phyloP scores from a whole-genome alignment of 2,113 vertebrate genomes.

The Tinamus guttatus region DNA sequence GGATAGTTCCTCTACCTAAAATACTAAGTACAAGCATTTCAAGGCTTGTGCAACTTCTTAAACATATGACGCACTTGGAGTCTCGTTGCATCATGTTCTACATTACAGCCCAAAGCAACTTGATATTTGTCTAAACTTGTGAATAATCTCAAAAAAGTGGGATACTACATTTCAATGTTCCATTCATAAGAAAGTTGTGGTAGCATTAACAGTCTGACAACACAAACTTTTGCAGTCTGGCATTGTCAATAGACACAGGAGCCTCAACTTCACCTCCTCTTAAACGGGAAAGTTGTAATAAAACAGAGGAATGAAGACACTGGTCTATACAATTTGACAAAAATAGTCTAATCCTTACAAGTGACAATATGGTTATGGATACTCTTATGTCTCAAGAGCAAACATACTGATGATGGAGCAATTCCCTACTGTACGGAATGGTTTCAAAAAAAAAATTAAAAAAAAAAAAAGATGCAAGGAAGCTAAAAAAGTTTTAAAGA shows the following conservation, averaged over 20 bases:
- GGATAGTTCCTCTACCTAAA: not conserved
- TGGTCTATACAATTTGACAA: not conserved
- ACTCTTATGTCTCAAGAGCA: slow-evolving; percentile 12
- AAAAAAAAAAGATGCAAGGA: not conserved
- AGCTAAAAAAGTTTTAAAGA: not conserved
- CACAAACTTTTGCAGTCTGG: not conserved
- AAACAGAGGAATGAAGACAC: not conserved
- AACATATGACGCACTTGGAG: not conserved
- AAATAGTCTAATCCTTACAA: slow-evolving; percentile 1
- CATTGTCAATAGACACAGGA: not conserved
- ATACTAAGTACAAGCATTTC: not conserved
- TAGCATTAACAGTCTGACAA: not conserved
- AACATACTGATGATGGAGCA: not conserved
- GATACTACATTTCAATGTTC: not conserved
- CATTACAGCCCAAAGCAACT: not conserved
- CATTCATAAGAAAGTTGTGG: not conserved
- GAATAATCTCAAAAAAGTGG: not conserved
- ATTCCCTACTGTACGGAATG: not conserved
- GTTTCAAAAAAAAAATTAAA: not conserved
- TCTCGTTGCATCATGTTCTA: not conserved
- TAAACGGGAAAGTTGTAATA: not conserved
- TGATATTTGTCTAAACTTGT: not conserved
- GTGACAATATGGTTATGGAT: not conserved
- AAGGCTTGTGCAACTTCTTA: not conserved
- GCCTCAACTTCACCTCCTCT: not conserved